Percentiles rank a stretch among this genome's conserved stretches.
Evolutionary conservation across 2,888 invertebrate genomes (phyloP).

Genomic region (Napeogenes sylphis): DNA sequence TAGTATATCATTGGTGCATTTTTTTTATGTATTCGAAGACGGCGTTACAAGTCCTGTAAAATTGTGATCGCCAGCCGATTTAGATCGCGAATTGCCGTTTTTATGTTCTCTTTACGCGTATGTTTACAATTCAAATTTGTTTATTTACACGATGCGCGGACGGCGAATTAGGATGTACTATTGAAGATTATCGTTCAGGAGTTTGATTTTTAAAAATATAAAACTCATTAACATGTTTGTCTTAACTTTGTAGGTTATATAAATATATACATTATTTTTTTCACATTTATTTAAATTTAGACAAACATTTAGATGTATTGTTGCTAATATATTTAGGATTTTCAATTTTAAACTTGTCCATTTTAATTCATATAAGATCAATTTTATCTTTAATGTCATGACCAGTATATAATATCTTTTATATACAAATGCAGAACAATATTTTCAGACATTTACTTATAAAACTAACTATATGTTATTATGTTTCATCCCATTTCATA

Average conservation of each 20-base stretch:
- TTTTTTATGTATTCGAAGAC: conserved; percentile 33
- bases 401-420: too few relatives aligned
- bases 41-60: conserved; percentile 32
- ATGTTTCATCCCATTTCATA: not conserved
- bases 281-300: too few relatives aligned
- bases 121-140: conserved; percentile 70
- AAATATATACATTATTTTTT: not conserved
- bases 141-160: conserved; percentile 67
- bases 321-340: too few relatives aligned
- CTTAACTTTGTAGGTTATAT: conserved; percentile 7
- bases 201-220: conserved; percentile 6
- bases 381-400: too few relatives aligned
- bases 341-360: too few relatives aligned
- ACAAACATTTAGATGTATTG: too few relatives aligned
- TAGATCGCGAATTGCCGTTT: conserved; percentile 56
- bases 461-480: not conserved
- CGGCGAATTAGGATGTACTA: conserved; percentile 35
- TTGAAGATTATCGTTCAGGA: conserved; percentile 10
- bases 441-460: too few relatives aligned
- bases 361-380: too few relatives aligned
- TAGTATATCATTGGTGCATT: conserved; percentile 28
- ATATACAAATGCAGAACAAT: too few relatives aligned
- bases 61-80: conserved; percentile 41
- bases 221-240: conserved; percentile 1
- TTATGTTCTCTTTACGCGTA: conserved; percentile 60